These are phyloP conservation scores for pig (Sus scrofa) DNA, from an alignment of 2,113 vertebrate genomes.

Conservation along the genomic window T2T-Sscrofa CM000830.6:94712001-94712500, in stretches of 20 bases:
- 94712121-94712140: not conserved
- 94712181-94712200: not conserved
- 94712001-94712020: not conserved
- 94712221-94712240: not conserved
- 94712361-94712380: not conserved
- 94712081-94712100: not conserved
- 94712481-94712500: constrained; percentile 13
- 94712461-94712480: constrained; percentile 60
- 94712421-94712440: constrained; percentile 15
- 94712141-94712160: not conserved
- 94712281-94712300: not conserved
- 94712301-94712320: not conserved
- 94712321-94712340: not conserved
- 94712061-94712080: constrained; percentile 14
- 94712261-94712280: not conserved
- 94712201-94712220: not conserved
- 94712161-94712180: constrained; percentile 32
- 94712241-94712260: constrained; percentile 40
- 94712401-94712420: not conserved
- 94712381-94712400: not conserved
- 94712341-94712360: constrained; percentile 14
- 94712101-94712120: not conserved
- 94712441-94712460: not conserved
- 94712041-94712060: not conserved
- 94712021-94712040: not conserved